phyloP scores from a whole-genome alignment of 2,113 vertebrate species.

The Pygoscelis antarcticus region DNA sequence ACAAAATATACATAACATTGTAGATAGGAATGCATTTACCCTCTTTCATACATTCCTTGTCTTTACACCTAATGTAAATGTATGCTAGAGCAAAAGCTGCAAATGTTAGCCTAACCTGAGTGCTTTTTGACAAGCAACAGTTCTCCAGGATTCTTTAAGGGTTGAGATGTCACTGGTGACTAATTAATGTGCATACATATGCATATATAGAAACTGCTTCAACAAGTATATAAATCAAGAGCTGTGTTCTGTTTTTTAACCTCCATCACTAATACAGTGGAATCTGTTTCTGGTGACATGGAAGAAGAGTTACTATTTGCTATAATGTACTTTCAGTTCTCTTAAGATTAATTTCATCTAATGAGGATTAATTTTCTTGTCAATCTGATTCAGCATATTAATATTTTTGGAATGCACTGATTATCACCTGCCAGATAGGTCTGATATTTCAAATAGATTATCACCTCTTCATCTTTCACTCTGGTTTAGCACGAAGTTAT shows the following conservation, averaged over 20 bases:
- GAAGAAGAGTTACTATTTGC: conserved; percentile 13
- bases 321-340: neutral
- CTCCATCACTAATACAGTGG: conserved; percentile 5
- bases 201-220: conserved; percentile 62
- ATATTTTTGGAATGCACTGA: conserved; percentile 41
- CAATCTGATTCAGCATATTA: neutral
- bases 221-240: conserved; percentile 44
- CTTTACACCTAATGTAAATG: conserved; percentile 73
- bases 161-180: conserved; percentile 67
- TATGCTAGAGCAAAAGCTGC: conserved; percentile 70
- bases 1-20: conserved; percentile 79
- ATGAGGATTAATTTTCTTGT: conserved; percentile 48
- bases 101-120: conserved; percentile 67
- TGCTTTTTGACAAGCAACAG: conserved; percentile 73
- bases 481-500: neutral
- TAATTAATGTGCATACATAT: conserved; percentile 49
- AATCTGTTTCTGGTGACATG: neutral
- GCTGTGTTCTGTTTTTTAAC: neutral
- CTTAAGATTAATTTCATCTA: conserved; percentile 45
- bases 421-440: conserved; percentile 25
- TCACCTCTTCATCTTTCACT: neutral
- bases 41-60: conserved; percentile 73
- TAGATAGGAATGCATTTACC: conserved; percentile 76
- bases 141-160: conserved; percentile 70
- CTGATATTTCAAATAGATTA: neutral